Evolutionary conservation across 2,797 vertebrate genomes (phyloP).

Genomic region (Malacoctenus gilli): DNA sequence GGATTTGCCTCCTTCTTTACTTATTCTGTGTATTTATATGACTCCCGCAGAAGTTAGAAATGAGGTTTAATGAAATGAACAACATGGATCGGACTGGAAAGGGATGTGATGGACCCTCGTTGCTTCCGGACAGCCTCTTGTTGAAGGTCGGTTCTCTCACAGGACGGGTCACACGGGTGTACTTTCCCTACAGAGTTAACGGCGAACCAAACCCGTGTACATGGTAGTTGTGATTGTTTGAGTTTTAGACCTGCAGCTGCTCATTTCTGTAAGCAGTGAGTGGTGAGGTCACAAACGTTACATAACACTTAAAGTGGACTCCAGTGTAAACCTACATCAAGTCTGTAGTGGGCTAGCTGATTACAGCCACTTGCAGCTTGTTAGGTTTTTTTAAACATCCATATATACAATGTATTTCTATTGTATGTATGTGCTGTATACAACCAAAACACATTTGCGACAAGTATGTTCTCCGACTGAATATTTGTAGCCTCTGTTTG

Average conservation of each 20-base stretch:
- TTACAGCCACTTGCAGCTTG: slow-evolving; percentile 28
- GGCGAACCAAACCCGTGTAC: too few species aligned
- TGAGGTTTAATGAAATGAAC: slow-evolving; percentile 40
- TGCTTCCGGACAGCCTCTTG: slow-evolving; percentile 72
- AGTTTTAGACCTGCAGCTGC: slow-evolving; percentile 8
- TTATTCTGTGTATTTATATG: slow-evolving; percentile 12
- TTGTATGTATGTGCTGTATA: too few species aligned
- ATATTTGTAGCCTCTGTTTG: slow-evolving; percentile 34
- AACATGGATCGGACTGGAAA: slow-evolving; percentile 39
- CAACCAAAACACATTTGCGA: background rate
- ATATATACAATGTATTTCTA: background rate
- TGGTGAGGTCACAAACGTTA: slow-evolving; percentile 46
- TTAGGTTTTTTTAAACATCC: slow-evolving; percentile 20
- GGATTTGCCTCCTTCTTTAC: background rate
- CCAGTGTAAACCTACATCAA: slow-evolving; percentile 38
- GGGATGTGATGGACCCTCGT: slow-evolving; percentile 65
- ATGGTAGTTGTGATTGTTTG: too few species aligned
- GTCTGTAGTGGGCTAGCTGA: slow-evolving; percentile 19
- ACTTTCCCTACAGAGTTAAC: too few species aligned
- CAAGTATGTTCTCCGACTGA: background rate
- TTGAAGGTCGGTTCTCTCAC: slow-evolving; percentile 70
- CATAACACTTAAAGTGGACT: slow-evolving; percentile 41
- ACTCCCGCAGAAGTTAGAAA: slow-evolving; percentile 61
- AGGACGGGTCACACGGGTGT: background rate
- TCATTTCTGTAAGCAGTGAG: slow-evolving; percentile 6